A percentile compares a stretch with the other conserved stretches of the same genome.
These are phyloP conservation scores for Montifringilla adamsi DNA, from an alignment of 2,113 vertebrate genomes.

Conservation along the genomic window DNA sequence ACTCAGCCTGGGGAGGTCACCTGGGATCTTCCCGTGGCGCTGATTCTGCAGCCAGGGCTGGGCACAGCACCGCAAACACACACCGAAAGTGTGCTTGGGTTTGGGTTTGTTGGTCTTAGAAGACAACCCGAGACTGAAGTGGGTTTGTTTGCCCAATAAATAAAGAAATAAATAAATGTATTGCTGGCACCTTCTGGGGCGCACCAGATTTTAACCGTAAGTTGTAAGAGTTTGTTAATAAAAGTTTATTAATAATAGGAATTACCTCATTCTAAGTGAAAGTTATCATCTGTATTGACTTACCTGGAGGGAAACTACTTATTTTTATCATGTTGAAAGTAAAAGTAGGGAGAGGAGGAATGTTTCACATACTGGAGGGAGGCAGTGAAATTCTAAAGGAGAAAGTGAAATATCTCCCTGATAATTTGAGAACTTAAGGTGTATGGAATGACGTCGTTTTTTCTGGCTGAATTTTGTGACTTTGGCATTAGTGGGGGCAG, in stretches of 20 bases:
- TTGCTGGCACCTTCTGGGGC: neutral
- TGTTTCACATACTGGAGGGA: fast-evolving
- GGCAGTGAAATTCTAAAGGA: neutral
- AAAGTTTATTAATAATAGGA: neutral
- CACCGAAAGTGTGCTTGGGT: fast-evolving
- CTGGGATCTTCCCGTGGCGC: neutral
- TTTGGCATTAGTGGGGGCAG: neutral
- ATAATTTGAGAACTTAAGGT: fast-evolving
- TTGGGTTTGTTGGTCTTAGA: neutral
- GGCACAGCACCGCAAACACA: fast-evolving
- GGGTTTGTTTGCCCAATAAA: neutral
- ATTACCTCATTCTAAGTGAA: neutral
- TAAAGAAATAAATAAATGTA: neutral
- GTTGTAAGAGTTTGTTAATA: neutral
- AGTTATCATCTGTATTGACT: neutral
- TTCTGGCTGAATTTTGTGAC: neutral
- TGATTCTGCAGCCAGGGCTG: fast-evolving
- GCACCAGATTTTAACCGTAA: neutral
- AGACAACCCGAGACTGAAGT: neutral
- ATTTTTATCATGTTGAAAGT: neutral
- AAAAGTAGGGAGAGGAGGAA: neutral
- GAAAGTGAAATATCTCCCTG: neutral
- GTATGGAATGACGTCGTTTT: neutral
- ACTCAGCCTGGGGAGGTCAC: neutral
- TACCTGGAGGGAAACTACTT: neutral